Conservation (phyloP, 2,797 vertebrate genomes). For the Smutsia temminckii region DNA sequence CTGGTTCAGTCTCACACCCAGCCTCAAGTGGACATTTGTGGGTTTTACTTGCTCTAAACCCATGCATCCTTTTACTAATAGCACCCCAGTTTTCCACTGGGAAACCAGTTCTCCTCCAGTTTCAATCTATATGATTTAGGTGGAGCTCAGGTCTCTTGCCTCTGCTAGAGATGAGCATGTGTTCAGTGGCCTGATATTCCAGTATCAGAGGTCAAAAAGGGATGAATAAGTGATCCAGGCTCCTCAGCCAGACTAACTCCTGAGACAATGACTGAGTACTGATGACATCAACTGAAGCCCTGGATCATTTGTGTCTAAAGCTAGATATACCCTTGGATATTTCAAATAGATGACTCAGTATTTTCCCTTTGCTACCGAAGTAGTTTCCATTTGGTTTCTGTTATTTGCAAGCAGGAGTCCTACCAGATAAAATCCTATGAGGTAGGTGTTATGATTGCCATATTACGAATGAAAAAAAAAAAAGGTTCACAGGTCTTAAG, state of each 20-base stretch:
- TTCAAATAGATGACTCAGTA: background rate
- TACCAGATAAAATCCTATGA: background rate
- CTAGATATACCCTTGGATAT: background rate
- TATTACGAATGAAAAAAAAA: conserved; percentile 8
- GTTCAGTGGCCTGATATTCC: background rate
- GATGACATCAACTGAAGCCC: background rate
- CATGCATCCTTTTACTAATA: background rate
- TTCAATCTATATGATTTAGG: background rate
- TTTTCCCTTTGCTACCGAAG: conserved; percentile 14
- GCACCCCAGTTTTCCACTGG: background rate
- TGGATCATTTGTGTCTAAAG: background rate
- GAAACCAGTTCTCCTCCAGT: background rate
- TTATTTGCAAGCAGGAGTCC: conserved; percentile 30
- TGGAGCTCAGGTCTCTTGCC: background rate
- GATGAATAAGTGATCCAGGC: background rate
- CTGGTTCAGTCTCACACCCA: background rate
- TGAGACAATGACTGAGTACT: background rate
- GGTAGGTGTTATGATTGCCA: background rate
- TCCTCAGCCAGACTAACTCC: background rate
- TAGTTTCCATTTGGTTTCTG: conserved; percentile 42
- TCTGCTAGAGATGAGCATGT: background rate
- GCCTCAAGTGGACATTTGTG: background rate
- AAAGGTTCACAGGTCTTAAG: conserved; percentile 12
- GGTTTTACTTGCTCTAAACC: background rate
- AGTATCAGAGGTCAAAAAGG: background rate